Conservation (phyloP, 2,113 vertebrate species). For the Oostethus manadensis region DNA sequence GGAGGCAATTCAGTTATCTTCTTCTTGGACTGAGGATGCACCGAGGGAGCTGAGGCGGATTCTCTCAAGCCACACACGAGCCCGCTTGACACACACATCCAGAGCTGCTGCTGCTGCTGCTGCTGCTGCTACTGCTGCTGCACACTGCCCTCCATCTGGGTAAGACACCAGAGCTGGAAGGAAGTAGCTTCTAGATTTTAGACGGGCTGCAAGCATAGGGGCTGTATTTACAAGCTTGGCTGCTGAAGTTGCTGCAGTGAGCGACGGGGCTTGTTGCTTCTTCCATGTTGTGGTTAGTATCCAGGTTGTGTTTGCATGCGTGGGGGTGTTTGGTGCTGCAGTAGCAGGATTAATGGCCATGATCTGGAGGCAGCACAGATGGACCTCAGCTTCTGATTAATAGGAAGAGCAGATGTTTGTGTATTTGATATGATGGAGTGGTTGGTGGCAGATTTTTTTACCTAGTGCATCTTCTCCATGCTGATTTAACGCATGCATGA, state of each 20-base stretch:
- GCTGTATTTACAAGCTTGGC: conserved; percentile 50
- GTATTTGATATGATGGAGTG: conserved; percentile 24
- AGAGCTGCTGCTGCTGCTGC: conserved; percentile 44
- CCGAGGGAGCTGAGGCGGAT: conserved; percentile 60
- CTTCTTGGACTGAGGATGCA: conserved; percentile 52
- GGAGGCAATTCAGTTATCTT: conserved; percentile 14
- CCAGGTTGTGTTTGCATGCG: conserved; percentile 41
- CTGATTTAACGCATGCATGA: conserved; percentile 2
- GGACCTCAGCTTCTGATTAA: conserved; percentile 42
- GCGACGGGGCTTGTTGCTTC: conserved; percentile 53
- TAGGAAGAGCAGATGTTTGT: conserved; percentile 27
- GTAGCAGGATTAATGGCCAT: conserved; percentile 67
- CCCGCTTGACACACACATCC: conserved; percentile 27
- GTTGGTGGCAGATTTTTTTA: conserved; percentile 42
- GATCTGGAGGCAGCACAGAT: conserved; percentile 48
- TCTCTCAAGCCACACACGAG: conserved; percentile 38
- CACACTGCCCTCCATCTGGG: conserved; percentile 60
- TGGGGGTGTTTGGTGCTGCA: conserved; percentile 52
- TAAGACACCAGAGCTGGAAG: conserved; percentile 35
- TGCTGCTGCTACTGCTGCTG: conserved; percentile 30
- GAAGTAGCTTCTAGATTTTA: conserved; percentile 33
- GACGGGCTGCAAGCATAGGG: conserved; percentile 27
- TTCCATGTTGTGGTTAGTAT: conserved; percentile 63
- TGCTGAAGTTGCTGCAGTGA: conserved; percentile 61
- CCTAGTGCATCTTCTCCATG: conserved; percentile 22